Evolutionary conservation across 2,888 invertebrate species (phyloP).

Genomic region (Chouioia cunea): DNA sequence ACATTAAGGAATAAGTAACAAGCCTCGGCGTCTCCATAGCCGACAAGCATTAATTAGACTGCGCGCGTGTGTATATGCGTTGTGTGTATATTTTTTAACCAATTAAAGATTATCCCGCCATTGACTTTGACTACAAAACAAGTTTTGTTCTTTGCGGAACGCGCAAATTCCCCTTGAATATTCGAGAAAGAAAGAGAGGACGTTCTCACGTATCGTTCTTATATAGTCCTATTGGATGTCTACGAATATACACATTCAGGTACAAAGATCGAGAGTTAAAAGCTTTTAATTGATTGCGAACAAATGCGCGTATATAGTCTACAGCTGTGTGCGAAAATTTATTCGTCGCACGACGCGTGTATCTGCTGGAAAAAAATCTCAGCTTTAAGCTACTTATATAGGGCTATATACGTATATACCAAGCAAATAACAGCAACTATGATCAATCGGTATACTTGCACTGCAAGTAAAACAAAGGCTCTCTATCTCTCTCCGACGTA

Average conservation of each 20-base stretch:
- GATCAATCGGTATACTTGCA: background rate
- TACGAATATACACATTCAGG: no score
- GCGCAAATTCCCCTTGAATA: background rate
- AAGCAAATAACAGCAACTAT: no score
- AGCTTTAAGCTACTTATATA: no score
- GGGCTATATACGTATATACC: no score
- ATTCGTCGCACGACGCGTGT: no score
- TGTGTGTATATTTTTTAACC: conserved; percentile 19
- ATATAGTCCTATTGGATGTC: no score
- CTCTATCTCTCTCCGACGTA: background rate
- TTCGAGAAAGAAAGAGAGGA: conserved; percentile 11
- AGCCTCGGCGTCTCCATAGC: conserved; percentile 25
- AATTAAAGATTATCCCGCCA: conserved; percentile 25
- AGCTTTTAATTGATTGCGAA: background rate
- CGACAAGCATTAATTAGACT: conserved; percentile 36
- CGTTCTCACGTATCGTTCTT: conserved; percentile 5
- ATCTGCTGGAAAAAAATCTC: no score
- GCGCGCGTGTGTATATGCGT: no score
- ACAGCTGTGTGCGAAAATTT: background rate
- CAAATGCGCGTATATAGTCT: background rate
- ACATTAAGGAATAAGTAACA: conserved; percentile 36
- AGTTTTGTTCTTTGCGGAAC: conserved; percentile 31
- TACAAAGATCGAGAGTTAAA: no score
- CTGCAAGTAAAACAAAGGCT: background rate
- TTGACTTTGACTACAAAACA: conserved; percentile 10